Base-by-base conservation (phyloP, 2,113 vertebrate genomes). In the Marmota monax region DNA sequence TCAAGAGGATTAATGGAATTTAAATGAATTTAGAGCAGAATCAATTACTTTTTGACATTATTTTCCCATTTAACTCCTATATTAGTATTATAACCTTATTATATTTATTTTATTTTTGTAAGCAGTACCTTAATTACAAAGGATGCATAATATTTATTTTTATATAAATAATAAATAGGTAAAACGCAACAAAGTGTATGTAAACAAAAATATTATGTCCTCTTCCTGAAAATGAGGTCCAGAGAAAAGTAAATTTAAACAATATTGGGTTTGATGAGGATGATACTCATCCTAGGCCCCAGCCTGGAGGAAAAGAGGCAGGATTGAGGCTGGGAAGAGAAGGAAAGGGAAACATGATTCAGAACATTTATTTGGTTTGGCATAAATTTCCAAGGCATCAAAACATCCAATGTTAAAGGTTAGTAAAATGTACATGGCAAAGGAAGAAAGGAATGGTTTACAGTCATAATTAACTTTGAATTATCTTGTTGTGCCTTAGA, bases 11-110 rank as follows among this genome's bases (percentile, higher is more conserved):
- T 45, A 56, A 73, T 17, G 13, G 53, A 51, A 69, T 0, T 72
- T 23, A 84, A 96, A 82, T 67, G 27, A 48, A 37, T 58, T 69
- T 20, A 58, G 8, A 76, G 58, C 1, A 73, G 78, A 39, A 45
- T 45, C 22, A 48, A 65, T 76, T 48, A 32, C 34, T 78, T 95
- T 84, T 88, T 34, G 3, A 37, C 39, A 82, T 53, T 72, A 37
- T 22, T 78, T 94, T 82, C 32, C 95, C 42, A 88, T 79, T 72
- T 25, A 72, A 87, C 12, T 88, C 34, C 25, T 84, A 37, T 76
- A 22, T 32, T 76, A 78, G 32, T 78, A 48, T 56, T 69, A 73
- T 2, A 84, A n/a, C 0, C 23, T n/a, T 51, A 63, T 27, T 27
- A 63, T 10, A 32, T 42, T 90, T 27, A 63, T 51, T 25, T 93